Base-by-base conservation (phyloP, 1,140 invertebrate species). In the Yoshiicerus persimilis region DNA sequence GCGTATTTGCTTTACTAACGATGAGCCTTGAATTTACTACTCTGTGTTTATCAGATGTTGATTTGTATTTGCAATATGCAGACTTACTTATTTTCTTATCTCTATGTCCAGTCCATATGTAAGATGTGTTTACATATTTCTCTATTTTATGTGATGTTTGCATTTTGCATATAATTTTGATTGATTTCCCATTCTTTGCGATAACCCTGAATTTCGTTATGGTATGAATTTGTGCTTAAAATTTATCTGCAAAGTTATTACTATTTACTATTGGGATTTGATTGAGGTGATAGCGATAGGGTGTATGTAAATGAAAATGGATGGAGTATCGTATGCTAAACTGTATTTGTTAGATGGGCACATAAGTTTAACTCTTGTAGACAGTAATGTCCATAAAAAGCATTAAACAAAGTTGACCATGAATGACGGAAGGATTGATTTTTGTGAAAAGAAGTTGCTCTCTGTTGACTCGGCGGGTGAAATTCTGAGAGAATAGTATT, bases 341-440 rank as follows among this genome's bases (percentile, higher is more conserved):
- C 47, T n/a, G 30, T 6, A 77, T 34, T 66, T 77, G 32, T 56
- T 11, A 36, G 23, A 77, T 36, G 27, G 30, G 32, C 32, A 77
- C 16, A 30, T 66, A 66, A 66, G 25, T 66, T 66, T 27, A 25
- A 66, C 3, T 66, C 27, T 66, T n/a, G 64, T 30, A 13, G 64
- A 30, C 64, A 77, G 70, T 77, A 77, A 77, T 34, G 70, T 36
- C 64, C 64, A 27, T 27, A 34, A 36, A 20, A 8, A 77, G 32
- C 32, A 77, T 77, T 77, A 77, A 34, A 30, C 27, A 34, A 36
- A 36, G 70, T 77, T 77, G 70, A 77, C 32, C 4, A 16, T 77
- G 70, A 77, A 77, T 84, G 80, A 84, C 39, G 36, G 80, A 47
- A 84, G 30, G 36, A 84, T 84, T 41, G 80, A 47, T 41, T 41